Evolutionary conservation across 2,888 invertebrate genomes (phyloP).

Genomic region (Bembecia ichneumoniformis): DNA sequence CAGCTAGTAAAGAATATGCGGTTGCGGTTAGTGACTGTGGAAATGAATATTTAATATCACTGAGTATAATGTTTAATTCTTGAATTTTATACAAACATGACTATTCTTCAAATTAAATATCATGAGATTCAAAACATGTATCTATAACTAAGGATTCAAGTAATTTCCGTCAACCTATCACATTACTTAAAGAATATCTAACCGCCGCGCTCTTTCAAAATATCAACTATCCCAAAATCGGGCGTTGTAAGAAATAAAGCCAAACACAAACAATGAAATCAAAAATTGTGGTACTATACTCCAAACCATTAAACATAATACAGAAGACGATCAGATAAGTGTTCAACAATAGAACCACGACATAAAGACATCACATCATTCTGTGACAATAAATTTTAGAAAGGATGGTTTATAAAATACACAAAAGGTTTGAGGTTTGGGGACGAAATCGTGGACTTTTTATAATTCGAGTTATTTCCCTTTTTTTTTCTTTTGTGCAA

Average conservation of each 20-base stretch:
- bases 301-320: conserved; percentile 51
- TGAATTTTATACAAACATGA: too few relatives aligned
- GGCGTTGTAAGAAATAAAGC: conserved; percentile 5
- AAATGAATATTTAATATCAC: too few relatives aligned
- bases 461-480: conserved; percentile 35
- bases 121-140: too few relatives aligned
- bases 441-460: conserved; percentile 42
- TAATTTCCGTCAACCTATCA: neutral
- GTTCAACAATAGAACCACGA: conserved; percentile 52
- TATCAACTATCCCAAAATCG: neutral
- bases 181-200: neutral
- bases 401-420: conserved; percentile 56
- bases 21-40: too few relatives aligned
- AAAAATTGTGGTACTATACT: conserved; percentile 28
- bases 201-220: neutral
- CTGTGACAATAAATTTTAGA: conserved; percentile 63
- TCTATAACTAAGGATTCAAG: neutral
- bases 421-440: conserved; percentile 56
- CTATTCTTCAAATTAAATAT: too few relatives aligned
- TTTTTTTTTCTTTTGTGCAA: conserved; percentile 47
- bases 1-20: too few relatives aligned
- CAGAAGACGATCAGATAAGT: conserved; percentile 65
- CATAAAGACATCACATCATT: conserved; percentile 72
- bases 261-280: conserved; percentile 14
- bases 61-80: too few relatives aligned